Base-by-base conservation (phyloP, 2,113 vertebrate species). In the Perca flavescens region DNA sequence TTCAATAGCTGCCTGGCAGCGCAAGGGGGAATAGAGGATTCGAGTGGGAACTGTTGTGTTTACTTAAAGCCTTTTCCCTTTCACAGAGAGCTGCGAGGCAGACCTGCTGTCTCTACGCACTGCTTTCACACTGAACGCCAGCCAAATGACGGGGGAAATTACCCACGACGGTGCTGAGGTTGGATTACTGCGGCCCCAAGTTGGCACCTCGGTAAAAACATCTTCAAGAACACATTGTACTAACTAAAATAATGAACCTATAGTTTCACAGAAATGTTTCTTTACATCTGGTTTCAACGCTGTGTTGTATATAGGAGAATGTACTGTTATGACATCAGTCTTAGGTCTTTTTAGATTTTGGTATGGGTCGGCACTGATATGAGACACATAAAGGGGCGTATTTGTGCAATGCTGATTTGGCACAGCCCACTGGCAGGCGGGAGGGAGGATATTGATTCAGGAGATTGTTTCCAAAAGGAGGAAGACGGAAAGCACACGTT, bases 81-180 rank as follows among this genome's bases (percentile, higher is more conserved):
- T 83, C 50, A 74, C 91, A 75, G 77, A 57, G 81, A 83, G 76
- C 89, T 90, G 89, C 34, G 69, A 90, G 85, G 85, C 86, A 90
- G 88, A 88, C 91, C 88, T 85, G 86, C 88, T 88, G 91, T 89
- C 91, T 84, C 77, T 65, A 28, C 73, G 46, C 75, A 6, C 79
- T 13, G 53, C 84, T 75, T 72, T 84, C 84, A 84, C 82, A 80
- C 82, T 50, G 4, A 78, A 70, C 34, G 67, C 77, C 88, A 72
- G 88, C 88, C 88, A 91, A 91, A 85, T 63, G 82, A 79, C 25
- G 62, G 72, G 74, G 86, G 80, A 89, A 85, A 85, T 83, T 53
- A 82, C 79, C 77, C 79, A 52, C 62, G 28, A 62, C 52, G 77
- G 63, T 1, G 80, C 78, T 52, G 52, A 82, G 86, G 78, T 69